A percentile compares a stretch with the other conserved stretches of the same genome.
These are phyloP conservation scores for Cyanoderma ruficeps DNA, from an alignment of 2,113 vertebrate species.

Conservation along the genomic window DNA sequence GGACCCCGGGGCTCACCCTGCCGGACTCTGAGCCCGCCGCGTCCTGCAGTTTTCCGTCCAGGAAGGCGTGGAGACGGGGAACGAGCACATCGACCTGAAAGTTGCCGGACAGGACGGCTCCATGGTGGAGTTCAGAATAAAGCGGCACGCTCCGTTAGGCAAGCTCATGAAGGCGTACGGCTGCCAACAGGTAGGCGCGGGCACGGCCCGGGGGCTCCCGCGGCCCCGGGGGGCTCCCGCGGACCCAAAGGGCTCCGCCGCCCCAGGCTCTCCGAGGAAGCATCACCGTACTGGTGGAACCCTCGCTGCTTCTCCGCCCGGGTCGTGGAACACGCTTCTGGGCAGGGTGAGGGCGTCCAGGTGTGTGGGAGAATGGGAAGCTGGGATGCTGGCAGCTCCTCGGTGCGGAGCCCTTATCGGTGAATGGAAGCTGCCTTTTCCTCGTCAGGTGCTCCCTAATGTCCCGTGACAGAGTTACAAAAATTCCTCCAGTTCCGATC, in stretches of 20 bases:
- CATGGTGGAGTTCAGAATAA: slow-evolving; percentile 93
- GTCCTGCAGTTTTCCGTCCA: neutral
- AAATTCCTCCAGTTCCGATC: fast-evolving
- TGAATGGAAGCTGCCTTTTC: neutral
- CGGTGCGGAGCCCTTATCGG: fast-evolving
- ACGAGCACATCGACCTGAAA: slow-evolving; percentile 93
- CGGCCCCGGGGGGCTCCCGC: neutral
- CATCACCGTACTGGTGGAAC: neutral
- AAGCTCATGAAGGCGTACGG: slow-evolving; percentile 97
- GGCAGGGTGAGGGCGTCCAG: too few relatives aligned
- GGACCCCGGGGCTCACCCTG: neutral
- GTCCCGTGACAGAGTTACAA: fast-evolving
- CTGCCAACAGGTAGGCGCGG: slow-evolving; percentile 85
- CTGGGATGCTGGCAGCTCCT: neutral
- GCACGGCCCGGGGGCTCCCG: neutral
- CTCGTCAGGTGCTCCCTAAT: neutral
- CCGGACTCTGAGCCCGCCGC: neutral
- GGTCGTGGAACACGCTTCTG: fast-evolving
- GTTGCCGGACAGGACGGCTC: slow-evolving; percentile 93
- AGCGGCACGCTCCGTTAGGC: slow-evolving; percentile 90
- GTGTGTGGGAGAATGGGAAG: neutral
- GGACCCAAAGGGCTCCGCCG: neutral
- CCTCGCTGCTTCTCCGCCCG: neutral
- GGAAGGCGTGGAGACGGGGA: slow-evolving; percentile 92
- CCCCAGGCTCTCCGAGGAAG: too few relatives aligned